A percentile compares a stretch with the other conserved stretches of the same genome.
These are phyloP conservation scores for Montipora sp. DNA, from an alignment of 64 coral and sea anemone genomes.

Conservation along the genomic window DNA sequence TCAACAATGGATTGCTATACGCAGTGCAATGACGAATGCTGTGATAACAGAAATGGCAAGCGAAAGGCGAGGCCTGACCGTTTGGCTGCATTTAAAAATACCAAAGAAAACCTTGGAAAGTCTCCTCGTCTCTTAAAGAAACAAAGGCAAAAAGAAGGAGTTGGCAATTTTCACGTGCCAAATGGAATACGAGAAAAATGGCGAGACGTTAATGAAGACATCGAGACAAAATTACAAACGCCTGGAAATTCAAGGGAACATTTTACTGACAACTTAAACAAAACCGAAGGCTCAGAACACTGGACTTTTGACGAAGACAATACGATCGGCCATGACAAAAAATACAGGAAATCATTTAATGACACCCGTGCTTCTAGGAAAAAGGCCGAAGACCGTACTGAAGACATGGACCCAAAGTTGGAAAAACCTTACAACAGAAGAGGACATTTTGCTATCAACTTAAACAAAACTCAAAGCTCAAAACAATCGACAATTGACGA, in stretches of 20 bases:
- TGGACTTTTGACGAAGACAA: too few relatives aligned
- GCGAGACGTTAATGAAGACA: not conserved
- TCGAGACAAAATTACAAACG: not conserved
- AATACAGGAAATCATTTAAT: too few relatives aligned
- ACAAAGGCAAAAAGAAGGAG: not conserved
- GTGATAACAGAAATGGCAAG: constrained; percentile 13
- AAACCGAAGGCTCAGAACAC: too few relatives aligned
- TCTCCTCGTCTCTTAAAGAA: not conserved
- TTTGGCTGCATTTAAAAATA: not conserved
- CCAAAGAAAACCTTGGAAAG: not conserved
- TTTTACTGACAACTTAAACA: too few relatives aligned
- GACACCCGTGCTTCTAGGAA: too few relatives aligned
- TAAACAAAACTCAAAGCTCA: not conserved
- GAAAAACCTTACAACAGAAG: not conserved
- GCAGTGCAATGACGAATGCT: constrained; percentile 47
- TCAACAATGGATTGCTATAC: constrained; percentile 12
- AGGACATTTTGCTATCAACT: not conserved
- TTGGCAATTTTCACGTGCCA: not conserved
- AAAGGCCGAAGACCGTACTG: too few relatives aligned
- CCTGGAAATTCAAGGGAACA: not conserved
- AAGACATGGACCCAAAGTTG: too few relatives aligned
- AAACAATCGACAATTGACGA: not conserved
- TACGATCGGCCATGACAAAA: too few relatives aligned
- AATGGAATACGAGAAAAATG: not conserved
- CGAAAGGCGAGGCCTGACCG: not conserved